Evolutionary conservation across 2,113 vertebrate species (phyloP), one percentile per base, ranked within the genome.

Genomic region (Oxyruncus cristatus): DNA sequence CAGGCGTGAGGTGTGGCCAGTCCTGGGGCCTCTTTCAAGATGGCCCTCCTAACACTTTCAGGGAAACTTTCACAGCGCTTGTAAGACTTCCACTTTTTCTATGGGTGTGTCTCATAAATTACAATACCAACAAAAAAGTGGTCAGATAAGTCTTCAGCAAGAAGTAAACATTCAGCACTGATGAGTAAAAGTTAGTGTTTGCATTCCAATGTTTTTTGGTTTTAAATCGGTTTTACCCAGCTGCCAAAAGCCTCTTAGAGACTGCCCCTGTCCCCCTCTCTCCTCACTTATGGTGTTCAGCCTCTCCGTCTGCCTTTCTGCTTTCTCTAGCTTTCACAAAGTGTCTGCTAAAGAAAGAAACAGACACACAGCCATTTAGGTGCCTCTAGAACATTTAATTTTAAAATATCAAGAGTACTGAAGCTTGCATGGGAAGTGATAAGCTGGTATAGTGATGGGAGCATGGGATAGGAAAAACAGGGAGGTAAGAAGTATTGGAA

Each of bases 321-420:
- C 88, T 66, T 68, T 35, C 55, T 92, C 65, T 63, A 71, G 58
- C 47, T 85, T 90, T 87, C 70, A 74, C 61, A 46, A 62, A 75
- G 80, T 79, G 75, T 75, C 89, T 95, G 77, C 92, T 86, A 79
- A 85, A 92, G 76, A 92, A 95, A 95, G 77, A 95, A 86, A 84
- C 78, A 93, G 84, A 84, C 66, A 94, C 76, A 61, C 86, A 90
- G 85, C 67, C 76, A 66, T 61, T 89, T 58, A 81, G 55, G 78
- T 92, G 65, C 85, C 79, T 88, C 85, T 94, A 77, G 49, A 96
- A 90, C 52, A 84, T 88, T 93, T 96, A 81, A 87, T 96, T 91
- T 93, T 68, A 85, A 96, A 71, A 47, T 35, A 63, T 18, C 27
- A 21, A 35, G 73, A 33, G 14, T 37, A 59, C 2, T 27, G n/a